These are phyloP conservation scores for Phrynocephalus forsythii DNA, from an alignment of 2,797 vertebrate genomes.

Conservation along the genomic window DNA sequence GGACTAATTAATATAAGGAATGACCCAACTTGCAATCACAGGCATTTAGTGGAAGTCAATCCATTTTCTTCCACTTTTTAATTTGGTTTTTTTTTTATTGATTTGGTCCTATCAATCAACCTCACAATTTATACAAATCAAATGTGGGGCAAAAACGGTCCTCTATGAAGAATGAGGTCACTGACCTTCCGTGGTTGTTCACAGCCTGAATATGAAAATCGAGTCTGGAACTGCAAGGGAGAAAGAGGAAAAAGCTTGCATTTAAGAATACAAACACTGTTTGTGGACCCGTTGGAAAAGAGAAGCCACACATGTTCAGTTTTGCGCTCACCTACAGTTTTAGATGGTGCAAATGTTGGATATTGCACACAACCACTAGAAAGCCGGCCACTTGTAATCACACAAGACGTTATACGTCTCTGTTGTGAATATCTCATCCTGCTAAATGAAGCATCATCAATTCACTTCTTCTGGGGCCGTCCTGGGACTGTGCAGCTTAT, in stretches of 20 bases:
- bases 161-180: slow-evolving; percentile 4
- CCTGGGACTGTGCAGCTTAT: too few species aligned
- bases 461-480: too few species aligned
- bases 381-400: background rate
- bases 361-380: background rate
- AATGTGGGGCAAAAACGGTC: too few species aligned
- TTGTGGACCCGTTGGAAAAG: background rate
- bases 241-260: background rate
- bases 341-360: background rate
- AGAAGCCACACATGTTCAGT: background rate
- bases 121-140: too few species aligned
- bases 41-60: background rate
- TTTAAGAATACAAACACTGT: background rate
- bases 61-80: background rate
- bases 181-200: slow-evolving; percentile 91
- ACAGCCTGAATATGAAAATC: slow-evolving; percentile 93
- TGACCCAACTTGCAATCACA: background rate
- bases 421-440: background rate
- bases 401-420: background rate
- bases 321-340: background rate
- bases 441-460: background rate
- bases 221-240: slow-evolving; percentile 83
- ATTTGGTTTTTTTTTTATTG: too few species aligned
- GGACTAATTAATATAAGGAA: background rate
- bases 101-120: too few species aligned